Evolutionary conservation across 1,140 invertebrate species (phyloP).

Genomic region (Venustaconcha ellipsiformis): DNA sequence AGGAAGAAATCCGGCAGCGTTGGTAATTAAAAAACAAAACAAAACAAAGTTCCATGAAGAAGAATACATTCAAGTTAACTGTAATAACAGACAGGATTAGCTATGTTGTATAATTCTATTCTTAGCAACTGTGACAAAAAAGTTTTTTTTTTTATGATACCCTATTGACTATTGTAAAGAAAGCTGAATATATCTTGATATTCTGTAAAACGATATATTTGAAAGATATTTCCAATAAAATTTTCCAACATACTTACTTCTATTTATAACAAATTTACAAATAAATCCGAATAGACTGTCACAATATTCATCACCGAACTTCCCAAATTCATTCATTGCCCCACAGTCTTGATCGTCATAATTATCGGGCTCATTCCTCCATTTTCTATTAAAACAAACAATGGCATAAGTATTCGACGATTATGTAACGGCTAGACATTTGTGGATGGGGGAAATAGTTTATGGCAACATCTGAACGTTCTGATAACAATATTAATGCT

Average conservation of each 20-base stretch:
- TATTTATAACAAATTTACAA: conserved; percentile 16
- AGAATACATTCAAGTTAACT: too few species aligned
- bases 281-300: conserved; percentile 25
- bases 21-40: too few species aligned
- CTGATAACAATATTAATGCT: too few species aligned
- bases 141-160: too few species aligned
- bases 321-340: conserved; percentile 24
- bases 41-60: too few species aligned
- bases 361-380: conserved; percentile 32
- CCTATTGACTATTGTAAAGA: neutral
- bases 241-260: conserved; percentile 5
- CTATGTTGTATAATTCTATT: too few species aligned
- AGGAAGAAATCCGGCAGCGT: too few species aligned
- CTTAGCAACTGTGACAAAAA: too few species aligned
- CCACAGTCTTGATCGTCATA: conserved; percentile 32
- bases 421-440: neutral
- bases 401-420: neutral
- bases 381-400: conserved; percentile 15
- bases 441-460: neutral
- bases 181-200: neutral
- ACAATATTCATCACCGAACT: conserved; percentile 32
- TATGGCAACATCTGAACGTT: too few species aligned
- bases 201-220: neutral
- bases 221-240: neutral
- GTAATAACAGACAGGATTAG: too few species aligned